Percentiles rank a stretch among this genome's conserved stretches.
phyloP scores from a whole-genome alignment of 2,888 invertebrate species.

The Idaea dimidiata region DNA sequence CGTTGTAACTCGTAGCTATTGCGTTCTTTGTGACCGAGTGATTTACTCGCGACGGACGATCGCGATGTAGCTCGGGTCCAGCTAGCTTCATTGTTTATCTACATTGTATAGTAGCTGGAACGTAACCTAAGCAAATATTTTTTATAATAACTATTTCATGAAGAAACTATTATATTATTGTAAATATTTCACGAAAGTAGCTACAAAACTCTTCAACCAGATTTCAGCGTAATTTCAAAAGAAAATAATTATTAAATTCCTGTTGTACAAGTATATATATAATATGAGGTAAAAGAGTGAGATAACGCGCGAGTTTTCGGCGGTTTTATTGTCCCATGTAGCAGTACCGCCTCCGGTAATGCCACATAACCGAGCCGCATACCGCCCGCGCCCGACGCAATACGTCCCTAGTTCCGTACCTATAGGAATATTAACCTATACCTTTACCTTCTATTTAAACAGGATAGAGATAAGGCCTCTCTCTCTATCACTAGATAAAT shows the following conservation, averaged over 20 bases:
- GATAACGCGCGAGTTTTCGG: not conserved
- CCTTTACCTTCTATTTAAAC: not conserved
- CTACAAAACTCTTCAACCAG: not conserved
- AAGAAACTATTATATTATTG: too few species aligned
- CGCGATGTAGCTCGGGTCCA: not conserved
- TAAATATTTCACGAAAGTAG: too few species aligned
- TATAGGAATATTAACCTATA: too few species aligned
- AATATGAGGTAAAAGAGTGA: not conserved
- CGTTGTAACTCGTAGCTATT: not conserved
- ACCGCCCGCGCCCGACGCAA: too few species aligned
- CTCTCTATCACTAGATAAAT: not conserved
- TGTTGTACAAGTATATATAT: not conserved
- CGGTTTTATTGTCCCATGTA: not conserved
- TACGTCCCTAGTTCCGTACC: too few species aligned
- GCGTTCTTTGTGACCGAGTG: constrained; percentile 1
- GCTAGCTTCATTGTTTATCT: not conserved
- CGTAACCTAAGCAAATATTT: too few species aligned
- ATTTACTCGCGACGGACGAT: not conserved
- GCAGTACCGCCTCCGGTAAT: not conserved
- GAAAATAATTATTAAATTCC: not conserved
- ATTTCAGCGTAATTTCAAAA: not conserved
- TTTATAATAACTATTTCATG: too few species aligned
- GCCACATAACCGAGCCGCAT: not conserved
- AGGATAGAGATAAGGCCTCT: not conserved
- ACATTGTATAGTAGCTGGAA: too few species aligned